Base-by-base conservation (phyloP, 1,140 invertebrate species). In the Steinernema feltiae region DNA sequence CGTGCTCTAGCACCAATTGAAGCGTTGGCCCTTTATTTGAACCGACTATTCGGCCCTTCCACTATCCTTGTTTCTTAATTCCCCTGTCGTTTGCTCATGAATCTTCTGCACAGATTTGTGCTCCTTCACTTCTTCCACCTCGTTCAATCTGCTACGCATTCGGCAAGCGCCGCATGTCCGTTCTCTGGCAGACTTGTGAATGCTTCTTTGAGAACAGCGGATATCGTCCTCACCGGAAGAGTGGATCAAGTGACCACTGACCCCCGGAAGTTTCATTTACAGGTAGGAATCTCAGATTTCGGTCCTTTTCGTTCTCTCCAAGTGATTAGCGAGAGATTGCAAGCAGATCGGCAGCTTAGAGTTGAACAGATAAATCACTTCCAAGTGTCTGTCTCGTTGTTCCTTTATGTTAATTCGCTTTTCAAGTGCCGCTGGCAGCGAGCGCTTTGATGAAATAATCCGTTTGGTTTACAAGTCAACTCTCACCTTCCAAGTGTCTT, bases 1-100 rank as follows among this genome's bases (percentile, higher is more conserved):
- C 53, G 53, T 63, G 53, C 53, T 63, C 12, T 12, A 63, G 53
- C 53, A 63, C 53, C 53, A 63, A 63, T 63, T 63, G 53, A 63
- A 63, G 53, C 53, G n/a, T 63, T 63, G 53, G 12, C 12, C 12
- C 24, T 63, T 63, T 63, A 63, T 63, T 63, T 63, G 53, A 63
- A 63, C 53, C 53, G 7, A 17, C 12, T 17, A 27, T 27, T 7
- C 53, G 53, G 53, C 3, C 24, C 53, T 63, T 46, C n/a, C n/a
- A n/a, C 35, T 7, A 41, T 41, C 35, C 7, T 7, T 18, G 7
- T 41, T 41, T 41, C 35, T 41, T 7, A 41, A n/a, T n/a, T 46
- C 41, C 41, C 7, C n/a, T 46, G 41, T 7, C 41, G 7, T n/a
- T 46, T 46, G 7, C 41, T 12, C 41, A 12, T n/a, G 53, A 27